Conservation (phyloP, 2,888 invertebrate species). For the Andrena dorsata region DNA sequence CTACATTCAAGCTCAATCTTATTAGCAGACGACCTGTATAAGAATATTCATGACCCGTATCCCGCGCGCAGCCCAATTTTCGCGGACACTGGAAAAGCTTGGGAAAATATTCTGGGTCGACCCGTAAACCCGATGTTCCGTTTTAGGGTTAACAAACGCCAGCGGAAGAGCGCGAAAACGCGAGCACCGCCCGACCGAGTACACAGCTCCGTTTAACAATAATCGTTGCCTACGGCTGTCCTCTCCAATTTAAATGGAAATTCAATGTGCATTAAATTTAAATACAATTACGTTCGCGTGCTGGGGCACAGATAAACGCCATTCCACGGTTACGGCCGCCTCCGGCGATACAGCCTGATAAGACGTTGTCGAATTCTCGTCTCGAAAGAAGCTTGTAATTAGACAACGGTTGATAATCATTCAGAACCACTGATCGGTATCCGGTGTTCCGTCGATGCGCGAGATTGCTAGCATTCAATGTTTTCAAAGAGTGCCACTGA, state of each 20-base stretch:
- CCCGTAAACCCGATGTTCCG: conserved; percentile 17
- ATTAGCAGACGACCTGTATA: conserved; percentile 33
- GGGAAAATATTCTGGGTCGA: conserved; percentile 16
- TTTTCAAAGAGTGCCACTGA: neutral
- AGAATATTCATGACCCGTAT: conserved; percentile 55
- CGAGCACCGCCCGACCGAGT: neutral
- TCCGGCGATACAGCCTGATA: neutral
- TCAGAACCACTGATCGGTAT: no score
- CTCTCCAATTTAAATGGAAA: conserved; percentile 10
- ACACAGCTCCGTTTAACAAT: conserved; percentile 7
- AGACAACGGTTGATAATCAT: neutral
- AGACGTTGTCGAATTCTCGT: neutral
- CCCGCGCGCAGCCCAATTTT: conserved; percentile 10
- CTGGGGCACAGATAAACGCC: neutral
- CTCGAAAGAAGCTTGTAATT: no score
- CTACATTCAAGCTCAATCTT: conserved; percentile 38
- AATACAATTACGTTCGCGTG: conserved; percentile 29
- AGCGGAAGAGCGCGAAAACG: neutral
- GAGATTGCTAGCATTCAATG: neutral
- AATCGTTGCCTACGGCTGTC: conserved; percentile 4
- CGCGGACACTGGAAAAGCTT: conserved; percentile 2
- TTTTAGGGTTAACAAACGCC: conserved; percentile 10
- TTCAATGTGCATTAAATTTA: conserved; percentile 43
- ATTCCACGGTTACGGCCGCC: neutral
- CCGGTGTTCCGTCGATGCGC: neutral